A percentile compares a stretch with the other conserved stretches of the same genome.
Conservation (phyloP, 1,140 invertebrate genomes). For the Drosophila murphyi region DNA sequence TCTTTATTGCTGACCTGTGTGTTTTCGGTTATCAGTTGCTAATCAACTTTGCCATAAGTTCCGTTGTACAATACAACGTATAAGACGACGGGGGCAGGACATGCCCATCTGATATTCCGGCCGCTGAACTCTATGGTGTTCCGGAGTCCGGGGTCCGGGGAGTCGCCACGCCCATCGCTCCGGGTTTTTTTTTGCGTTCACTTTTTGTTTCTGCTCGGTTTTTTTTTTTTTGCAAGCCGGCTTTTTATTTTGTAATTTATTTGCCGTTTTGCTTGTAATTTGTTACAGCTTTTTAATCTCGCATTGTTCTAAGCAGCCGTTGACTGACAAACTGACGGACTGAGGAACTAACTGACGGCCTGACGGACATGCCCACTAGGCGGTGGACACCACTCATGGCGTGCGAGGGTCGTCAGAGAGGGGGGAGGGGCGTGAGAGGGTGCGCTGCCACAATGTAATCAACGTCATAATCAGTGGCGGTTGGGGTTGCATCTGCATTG, state of each 20-base stretch:
- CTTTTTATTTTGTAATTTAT: constrained; percentile 76
- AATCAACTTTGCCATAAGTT: constrained; percentile 40
- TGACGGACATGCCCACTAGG: constrained; percentile 9
- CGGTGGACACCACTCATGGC: constrained; percentile 15
- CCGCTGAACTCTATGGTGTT: constrained; percentile 21
- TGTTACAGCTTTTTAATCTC: constrained; percentile 81
- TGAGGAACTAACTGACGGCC: constrained; percentile 23
- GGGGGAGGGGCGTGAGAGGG: background rate
- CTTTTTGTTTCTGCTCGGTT: constrained; percentile 16
- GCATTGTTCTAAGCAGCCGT: constrained; percentile 76
- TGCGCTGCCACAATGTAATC: constrained; percentile 41
- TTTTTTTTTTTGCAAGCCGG: constrained; percentile 39
- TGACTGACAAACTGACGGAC: constrained; percentile 50
- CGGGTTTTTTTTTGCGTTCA: constrained; percentile 30
- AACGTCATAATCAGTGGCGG: constrained; percentile 36
- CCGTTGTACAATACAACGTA: constrained; percentile 5
- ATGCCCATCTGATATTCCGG: constrained; percentile 10
- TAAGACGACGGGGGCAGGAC: background rate
- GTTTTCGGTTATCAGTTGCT: constrained; percentile 14
- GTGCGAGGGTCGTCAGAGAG: background rate
- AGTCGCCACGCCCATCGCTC: background rate
- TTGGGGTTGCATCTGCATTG: constrained; percentile 16
- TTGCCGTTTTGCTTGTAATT: constrained; percentile 82
- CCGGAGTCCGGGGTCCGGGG: too few relatives aligned
- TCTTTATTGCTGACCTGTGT: background rate